Evolutionary conservation across 2,113 vertebrate species (phyloP).

Genomic region (Marmota monax): DNA sequence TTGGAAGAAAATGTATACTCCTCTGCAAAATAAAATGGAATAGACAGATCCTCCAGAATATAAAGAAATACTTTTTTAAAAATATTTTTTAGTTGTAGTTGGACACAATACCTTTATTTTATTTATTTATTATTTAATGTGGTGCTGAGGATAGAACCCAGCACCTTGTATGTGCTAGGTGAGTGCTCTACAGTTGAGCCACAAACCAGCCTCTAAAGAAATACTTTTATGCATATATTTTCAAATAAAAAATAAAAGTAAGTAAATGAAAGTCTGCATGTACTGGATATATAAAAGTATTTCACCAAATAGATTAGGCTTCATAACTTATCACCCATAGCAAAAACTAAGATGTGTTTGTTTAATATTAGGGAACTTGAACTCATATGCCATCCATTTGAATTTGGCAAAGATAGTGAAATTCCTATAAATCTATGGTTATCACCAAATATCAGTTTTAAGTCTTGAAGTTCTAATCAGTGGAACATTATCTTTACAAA

Average conservation of each 20-base stretch:
- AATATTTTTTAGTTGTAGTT: too few species aligned
- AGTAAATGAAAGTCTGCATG: constrained; percentile 4
- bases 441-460: constrained; percentile 32
- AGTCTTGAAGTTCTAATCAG: constrained; percentile 26
- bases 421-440: not conserved
- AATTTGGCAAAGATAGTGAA: constrained; percentile 54
- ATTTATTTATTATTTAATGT: too few species aligned
- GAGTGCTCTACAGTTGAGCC: too few species aligned
- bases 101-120: too few species aligned
- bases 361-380: constrained; percentile 35
- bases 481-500: constrained; percentile 2
- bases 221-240: constrained; percentile 4
- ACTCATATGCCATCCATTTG: constrained; percentile 16
- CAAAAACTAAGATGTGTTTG: constrained; percentile 8
- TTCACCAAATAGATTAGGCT: constrained; percentile 13
- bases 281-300: constrained; percentile 28
- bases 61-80: not conserved
- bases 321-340: constrained; percentile 30
- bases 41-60: constrained; percentile 3
- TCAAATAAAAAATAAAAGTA: constrained; percentile 41
- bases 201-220: not conserved
- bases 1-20: not conserved
- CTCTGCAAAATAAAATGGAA: constrained; percentile 51
- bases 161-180: too few species aligned
- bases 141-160: too few species aligned